Conservation (phyloP, 2,888 invertebrate genomes). For the Seladonia tumulorum region DNA sequence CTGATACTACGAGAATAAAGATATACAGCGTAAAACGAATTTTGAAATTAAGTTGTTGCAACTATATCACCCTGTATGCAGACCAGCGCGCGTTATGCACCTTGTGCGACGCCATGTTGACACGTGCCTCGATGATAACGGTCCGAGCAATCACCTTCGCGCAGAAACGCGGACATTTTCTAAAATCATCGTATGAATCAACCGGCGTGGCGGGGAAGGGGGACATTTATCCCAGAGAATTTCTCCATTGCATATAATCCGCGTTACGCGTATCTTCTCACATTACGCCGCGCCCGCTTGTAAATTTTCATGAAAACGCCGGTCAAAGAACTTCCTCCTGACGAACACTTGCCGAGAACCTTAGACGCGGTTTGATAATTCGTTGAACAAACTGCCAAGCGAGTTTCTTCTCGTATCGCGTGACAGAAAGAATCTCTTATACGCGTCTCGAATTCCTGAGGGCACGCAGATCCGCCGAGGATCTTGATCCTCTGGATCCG, state of each 20-base stretch:
- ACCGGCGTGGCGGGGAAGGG: slow-evolving; percentile 4
- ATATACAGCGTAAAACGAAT: too few relatives aligned
- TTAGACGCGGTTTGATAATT: slow-evolving; percentile 26
- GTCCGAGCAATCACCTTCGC: slow-evolving; percentile 2
- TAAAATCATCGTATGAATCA: slow-evolving; percentile 36
- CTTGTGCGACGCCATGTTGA: slow-evolving; percentile 54
- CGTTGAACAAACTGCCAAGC: background rate
- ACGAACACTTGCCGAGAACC: background rate
- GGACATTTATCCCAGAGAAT: background rate
- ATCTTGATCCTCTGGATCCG: background rate
- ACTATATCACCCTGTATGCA: background rate
- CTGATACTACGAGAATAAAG: too few relatives aligned
- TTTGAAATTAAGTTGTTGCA: background rate
- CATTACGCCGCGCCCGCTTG: background rate
- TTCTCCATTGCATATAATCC: background rate
- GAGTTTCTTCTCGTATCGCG: background rate
- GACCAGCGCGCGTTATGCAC: slow-evolving; percentile 49
- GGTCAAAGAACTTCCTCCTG: background rate
- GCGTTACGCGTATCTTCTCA: slow-evolving; percentile 17
- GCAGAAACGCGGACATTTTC: slow-evolving; percentile 20
- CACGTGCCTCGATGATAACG: slow-evolving; percentile 56
- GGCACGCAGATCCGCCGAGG: too few relatives aligned
- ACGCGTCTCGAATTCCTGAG: background rate
- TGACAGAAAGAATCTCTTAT: background rate
- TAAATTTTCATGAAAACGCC: slow-evolving; percentile 18